Percentiles rank a stretch among this genome's conserved stretches.
These are phyloP conservation scores for Pachydiplax longipennis DNA, from an alignment of 2,888 invertebrate genomes.

Conservation along the genomic window DNA sequence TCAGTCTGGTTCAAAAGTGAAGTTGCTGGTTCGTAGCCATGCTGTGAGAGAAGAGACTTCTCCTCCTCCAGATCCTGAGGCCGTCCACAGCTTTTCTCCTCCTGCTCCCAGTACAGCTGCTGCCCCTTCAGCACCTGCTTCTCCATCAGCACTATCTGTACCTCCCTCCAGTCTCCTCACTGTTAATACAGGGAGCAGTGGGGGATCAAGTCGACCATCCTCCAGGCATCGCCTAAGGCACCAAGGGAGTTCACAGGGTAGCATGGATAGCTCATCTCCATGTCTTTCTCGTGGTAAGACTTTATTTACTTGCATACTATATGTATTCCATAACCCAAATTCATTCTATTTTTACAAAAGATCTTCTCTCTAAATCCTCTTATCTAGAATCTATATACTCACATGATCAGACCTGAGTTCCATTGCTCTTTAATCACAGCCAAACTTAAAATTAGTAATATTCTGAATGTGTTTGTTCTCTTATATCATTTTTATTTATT, in stretches of 20 bases:
- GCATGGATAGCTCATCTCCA: slow-evolving; percentile 59
- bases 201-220: slow-evolving; percentile 55
- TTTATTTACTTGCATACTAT: neutral
- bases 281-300: slow-evolving; percentile 63
- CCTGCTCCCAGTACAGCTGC: slow-evolving; percentile 56
- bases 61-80: slow-evolving; percentile 59
- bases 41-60: slow-evolving; percentile 85
- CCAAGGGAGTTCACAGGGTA: slow-evolving; percentile 61
- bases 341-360: too few species aligned
- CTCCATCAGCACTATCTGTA: slow-evolving; percentile 53
- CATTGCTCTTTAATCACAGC: too few species aligned
- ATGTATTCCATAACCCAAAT: too few species aligned
- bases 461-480: too few species aligned
- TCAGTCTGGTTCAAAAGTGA: slow-evolving; percentile 74
- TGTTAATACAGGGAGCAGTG: slow-evolving; percentile 55
- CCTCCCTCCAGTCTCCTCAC: slow-evolving; percentile 56
- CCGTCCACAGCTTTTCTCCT: slow-evolving; percentile 55
- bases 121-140: slow-evolving; percentile 57
- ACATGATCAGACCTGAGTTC: too few species aligned
- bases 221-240: slow-evolving; percentile 59
- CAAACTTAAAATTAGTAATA: too few species aligned
- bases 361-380: too few species aligned
- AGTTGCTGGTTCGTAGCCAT: slow-evolving; percentile 86
- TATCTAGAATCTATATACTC: too few species aligned
- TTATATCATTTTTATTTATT: too few species aligned